These are phyloP conservation scores for Anastrepha ludens DNA, from an alignment of 1,140 invertebrate species.

Conservation along the genomic window DNA sequence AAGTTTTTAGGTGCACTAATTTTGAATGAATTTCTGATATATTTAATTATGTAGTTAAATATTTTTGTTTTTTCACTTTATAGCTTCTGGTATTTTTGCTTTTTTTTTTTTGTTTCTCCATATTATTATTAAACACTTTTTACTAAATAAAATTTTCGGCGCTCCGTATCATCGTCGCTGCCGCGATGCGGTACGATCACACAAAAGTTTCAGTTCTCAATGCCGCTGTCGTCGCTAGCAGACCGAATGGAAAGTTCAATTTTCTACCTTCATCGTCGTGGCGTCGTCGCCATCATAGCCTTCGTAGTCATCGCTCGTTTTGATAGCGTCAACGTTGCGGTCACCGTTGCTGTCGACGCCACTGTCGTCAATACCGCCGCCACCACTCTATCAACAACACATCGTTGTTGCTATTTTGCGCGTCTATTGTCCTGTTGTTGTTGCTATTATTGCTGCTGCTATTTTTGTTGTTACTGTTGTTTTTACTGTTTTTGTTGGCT, in stretches of 20 bases:
- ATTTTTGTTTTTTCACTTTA: neutral
- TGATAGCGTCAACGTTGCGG: constrained; percentile 51
- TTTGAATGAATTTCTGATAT: neutral
- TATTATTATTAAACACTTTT: constrained; percentile 14
- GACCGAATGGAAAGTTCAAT: constrained; percentile 69
- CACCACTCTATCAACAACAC: neutral
- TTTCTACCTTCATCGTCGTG: constrained; percentile 59
- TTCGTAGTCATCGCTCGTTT: constrained; percentile 55
- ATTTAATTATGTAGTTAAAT: neutral
- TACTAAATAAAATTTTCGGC: constrained; percentile 25
- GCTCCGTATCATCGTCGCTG: constrained; percentile 44
- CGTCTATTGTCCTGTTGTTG: neutral
- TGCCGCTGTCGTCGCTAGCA: constrained; percentile 64
- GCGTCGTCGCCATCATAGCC: constrained; percentile 55
- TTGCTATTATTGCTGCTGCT: neutral
- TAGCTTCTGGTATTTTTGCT: neutral
- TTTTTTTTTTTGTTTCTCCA: neutral
- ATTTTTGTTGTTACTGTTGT: constrained; percentile 1
- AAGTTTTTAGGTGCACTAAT: neutral
- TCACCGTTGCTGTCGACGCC: neutral
- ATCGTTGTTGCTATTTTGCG: constrained; percentile 7
- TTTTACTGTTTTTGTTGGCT: constrained; percentile 1
- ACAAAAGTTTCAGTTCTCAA: constrained; percentile 71
- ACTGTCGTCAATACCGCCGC: neutral
- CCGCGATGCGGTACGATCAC: constrained; percentile 64